These are phyloP conservation scores for Coranthus polyacanthus DNA, from an alignment of 2,797 vertebrate genomes.

Conservation along the genomic window DNA sequence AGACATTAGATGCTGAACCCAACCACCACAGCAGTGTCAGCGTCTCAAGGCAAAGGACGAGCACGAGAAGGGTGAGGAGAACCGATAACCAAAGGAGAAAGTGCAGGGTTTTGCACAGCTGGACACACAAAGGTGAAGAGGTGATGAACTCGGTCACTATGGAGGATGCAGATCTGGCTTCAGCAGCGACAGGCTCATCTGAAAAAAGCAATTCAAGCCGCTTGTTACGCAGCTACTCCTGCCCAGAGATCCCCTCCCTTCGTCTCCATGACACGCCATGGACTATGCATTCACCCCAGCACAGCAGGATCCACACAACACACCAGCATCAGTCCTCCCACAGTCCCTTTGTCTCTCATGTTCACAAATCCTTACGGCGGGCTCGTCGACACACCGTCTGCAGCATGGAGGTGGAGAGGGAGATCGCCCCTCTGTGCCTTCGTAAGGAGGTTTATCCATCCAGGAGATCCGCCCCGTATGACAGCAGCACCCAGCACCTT, in stretches of 20 bases:
- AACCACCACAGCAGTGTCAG: background rate
- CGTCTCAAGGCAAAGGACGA: constrained; percentile 1
- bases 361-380: constrained; percentile 62
- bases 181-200: background rate
- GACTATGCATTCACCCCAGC: constrained; percentile 48
- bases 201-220: constrained; percentile 49
- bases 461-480: constrained; percentile 59
- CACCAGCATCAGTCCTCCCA: constrained; percentile 47
- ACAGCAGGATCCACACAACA: constrained; percentile 32
- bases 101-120: constrained; percentile 14
- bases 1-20: constrained; percentile 16
- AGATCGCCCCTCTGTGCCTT: constrained; percentile 87
- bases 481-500: constrained; percentile 51
- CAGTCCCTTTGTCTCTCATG: constrained; percentile 24
- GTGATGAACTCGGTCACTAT: constrained; percentile 1
- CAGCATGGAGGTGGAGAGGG: constrained; percentile 87
- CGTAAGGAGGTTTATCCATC: constrained; percentile 92
- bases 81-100: constrained; percentile 47
- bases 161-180: constrained; percentile 45
- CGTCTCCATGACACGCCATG: constrained; percentile 44
- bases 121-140: constrained; percentile 20
- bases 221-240: constrained; percentile 88
- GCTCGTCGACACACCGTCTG: constrained; percentile 90
- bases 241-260: constrained; percentile 86
- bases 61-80: constrained; percentile 17